phyloP scores from a whole-genome alignment of 2,888 invertebrate genomes.

The Belgica antarctica region DNA sequence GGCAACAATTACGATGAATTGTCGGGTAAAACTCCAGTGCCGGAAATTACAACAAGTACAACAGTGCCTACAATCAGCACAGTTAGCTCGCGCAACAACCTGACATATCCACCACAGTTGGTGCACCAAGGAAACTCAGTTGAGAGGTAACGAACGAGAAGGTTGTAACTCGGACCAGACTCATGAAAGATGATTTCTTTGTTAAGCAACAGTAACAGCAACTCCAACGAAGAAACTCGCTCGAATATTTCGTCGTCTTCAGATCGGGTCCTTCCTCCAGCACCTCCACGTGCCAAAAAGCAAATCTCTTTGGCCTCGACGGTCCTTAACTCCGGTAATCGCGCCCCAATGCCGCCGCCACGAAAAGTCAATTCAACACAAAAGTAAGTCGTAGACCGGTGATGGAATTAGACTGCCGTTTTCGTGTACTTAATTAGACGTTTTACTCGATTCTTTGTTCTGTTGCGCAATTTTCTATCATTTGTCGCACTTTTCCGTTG shows the following conservation, averaged over 20 bases:
- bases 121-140: slow-evolving; percentile 31
- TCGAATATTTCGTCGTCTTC: slow-evolving; percentile 40
- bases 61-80: neutral
- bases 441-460: neutral
- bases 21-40: neutral
- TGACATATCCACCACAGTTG: neutral
- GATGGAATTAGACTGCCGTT: neutral
- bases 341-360: slow-evolving; percentile 52
- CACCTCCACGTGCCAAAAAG: slow-evolving; percentile 50
- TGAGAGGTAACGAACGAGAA: slow-evolving; percentile 24
- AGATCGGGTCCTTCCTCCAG: slow-evolving; percentile 44
- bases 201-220: slow-evolving; percentile 33
- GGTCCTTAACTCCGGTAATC: too few species aligned
- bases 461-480: neutral
- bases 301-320: slow-evolving; percentile 45
- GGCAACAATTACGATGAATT: slow-evolving; percentile 20
- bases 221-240: slow-evolving; percentile 38
- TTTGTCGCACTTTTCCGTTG: neutral
- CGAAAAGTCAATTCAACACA: slow-evolving; percentile 49
- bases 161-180: neutral
- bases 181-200: too few species aligned
- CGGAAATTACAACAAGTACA: slow-evolving; percentile 19
- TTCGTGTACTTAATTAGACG: too few species aligned
- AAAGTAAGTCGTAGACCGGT: slow-evolving; percentile 48
- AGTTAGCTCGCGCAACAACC: too few species aligned